Base-by-base conservation (phyloP, 1,140 invertebrate species). In the Saxidomus purpurata region DNA sequence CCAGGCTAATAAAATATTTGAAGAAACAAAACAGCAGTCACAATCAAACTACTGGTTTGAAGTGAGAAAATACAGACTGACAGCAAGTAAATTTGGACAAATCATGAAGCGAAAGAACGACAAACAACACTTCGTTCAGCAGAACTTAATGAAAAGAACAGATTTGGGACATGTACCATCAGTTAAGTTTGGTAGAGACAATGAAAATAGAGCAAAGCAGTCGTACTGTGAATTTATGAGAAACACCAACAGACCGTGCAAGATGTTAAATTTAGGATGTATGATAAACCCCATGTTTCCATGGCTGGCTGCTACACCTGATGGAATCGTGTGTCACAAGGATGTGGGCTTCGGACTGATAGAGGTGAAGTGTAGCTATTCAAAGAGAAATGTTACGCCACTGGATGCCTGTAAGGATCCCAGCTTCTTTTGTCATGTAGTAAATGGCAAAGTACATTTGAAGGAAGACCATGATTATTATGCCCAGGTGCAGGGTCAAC, bases 381-480 rank as follows among this genome's bases (percentile, higher is more conserved):
- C 76, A 47, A 79, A 79, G n/a, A 47, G 47, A 47, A 79, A 79
- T 49, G 11, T 79, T 8, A 49, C 76, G 4, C 69, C 34, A 34
- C 8, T 49, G 19, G 76, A 79, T 8, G 47, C 76, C 15, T 47
- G 76, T 36, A 79, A 15, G 25, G 76, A 79, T 34, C 15, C 38
- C 9, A 4, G 9, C 13, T 79, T 49, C 25, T 79, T 79, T 25
- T 79, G 76, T 25, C 13, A 28, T 6, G 4, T 13, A 6, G 43
- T 6, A 52, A 25, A 49, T 49, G 43, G n/a, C 22, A 6, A 47
- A 19, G 9, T 79, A 15, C 4, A 36, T 8, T 31, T 79, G 28
- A 79, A 79, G n/a, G 13, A 52, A 52, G 36, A 79, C n/a, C 76
- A 79, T 36, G 69, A 74, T 11, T 74, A 74, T 31, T 38, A 74